Evolutionary conservation across 2,113 vertebrate genomes (phyloP).

Genomic region (Scopus umbretta): DNA sequence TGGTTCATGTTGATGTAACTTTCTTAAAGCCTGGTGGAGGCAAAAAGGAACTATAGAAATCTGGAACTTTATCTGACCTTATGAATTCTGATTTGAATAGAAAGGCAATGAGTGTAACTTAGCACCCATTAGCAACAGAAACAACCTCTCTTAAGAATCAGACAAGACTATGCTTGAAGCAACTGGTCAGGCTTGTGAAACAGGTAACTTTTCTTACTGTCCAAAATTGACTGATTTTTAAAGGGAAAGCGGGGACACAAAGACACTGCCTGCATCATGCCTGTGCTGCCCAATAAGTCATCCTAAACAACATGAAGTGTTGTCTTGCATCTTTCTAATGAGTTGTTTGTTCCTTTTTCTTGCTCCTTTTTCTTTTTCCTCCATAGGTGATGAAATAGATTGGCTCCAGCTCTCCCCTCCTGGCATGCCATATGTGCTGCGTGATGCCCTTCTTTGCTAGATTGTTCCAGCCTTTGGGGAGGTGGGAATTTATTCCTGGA

Average conservation of each 20-base stretch:
- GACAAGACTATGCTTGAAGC: neutral
- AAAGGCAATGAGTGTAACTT: neutral
- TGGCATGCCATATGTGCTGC: conserved; percentile 35
- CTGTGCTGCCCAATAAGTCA: neutral
- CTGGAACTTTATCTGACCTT: neutral
- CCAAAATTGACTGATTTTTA: neutral
- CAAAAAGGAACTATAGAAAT: neutral
- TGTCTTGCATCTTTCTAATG: neutral
- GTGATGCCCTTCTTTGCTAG: neutral
- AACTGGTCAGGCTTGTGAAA: neutral
- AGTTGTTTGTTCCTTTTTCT: neutral
- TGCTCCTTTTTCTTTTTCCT: neutral
- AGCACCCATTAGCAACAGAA: neutral
- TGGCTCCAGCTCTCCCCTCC: conserved; percentile 10
- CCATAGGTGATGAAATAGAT: neutral
- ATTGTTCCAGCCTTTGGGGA: neutral
- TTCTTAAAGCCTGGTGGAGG: neutral
- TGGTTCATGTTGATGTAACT: neutral
- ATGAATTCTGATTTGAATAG: neutral
- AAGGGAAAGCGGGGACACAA: neutral
- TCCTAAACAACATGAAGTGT: neutral
- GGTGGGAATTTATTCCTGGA: conserved; percentile 26
- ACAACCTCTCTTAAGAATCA: neutral
- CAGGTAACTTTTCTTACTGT: neutral
- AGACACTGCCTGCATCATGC: neutral